Conservation (phyloP, 2,888 invertebrate genomes). For the Campoletis raptor region DNA sequence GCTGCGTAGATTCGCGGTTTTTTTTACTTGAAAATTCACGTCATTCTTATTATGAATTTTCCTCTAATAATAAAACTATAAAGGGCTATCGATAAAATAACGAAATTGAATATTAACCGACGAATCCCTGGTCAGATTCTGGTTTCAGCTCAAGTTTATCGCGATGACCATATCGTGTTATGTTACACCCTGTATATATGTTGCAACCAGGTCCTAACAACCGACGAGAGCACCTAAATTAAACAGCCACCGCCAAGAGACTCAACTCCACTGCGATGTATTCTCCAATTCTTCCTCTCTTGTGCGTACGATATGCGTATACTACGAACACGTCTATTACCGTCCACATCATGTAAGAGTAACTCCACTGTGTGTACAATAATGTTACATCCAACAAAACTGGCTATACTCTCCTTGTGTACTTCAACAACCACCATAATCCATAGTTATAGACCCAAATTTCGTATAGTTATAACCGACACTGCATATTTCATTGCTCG, state of each 20-base stretch:
- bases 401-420: background rate
- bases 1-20: too few relatives aligned
- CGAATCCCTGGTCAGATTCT: background rate
- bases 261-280: slow-evolving; percentile 33
- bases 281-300: slow-evolving; percentile 27
- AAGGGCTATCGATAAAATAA: too few relatives aligned
- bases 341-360: slow-evolving; percentile 27
- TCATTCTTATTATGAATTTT: too few relatives aligned
- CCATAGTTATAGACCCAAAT: slow-evolving; percentile 1
- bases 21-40: too few relatives aligned
- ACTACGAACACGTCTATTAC: slow-evolving; percentile 13
- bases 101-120: too few relatives aligned
- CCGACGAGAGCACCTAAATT: slow-evolving; percentile 61
- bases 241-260: slow-evolving; percentile 57
- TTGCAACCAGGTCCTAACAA: slow-evolving; percentile 23
- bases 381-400: background rate
- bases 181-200: background rate
- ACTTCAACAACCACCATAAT: slow-evolving; percentile 3
- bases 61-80: too few relatives aligned
- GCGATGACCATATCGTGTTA: background rate
- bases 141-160: background rate
- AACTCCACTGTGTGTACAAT: slow-evolving; percentile 3
- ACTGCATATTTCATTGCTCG: slow-evolving; percentile 16
- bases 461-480: slow-evolving; percentile 18
- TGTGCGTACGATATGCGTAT: slow-evolving; percentile 7